Percentiles rank a stretch among this genome's conserved stretches.
Conservation (phyloP, 1,140 invertebrate species). For the Ganaspis sp. region DNA sequence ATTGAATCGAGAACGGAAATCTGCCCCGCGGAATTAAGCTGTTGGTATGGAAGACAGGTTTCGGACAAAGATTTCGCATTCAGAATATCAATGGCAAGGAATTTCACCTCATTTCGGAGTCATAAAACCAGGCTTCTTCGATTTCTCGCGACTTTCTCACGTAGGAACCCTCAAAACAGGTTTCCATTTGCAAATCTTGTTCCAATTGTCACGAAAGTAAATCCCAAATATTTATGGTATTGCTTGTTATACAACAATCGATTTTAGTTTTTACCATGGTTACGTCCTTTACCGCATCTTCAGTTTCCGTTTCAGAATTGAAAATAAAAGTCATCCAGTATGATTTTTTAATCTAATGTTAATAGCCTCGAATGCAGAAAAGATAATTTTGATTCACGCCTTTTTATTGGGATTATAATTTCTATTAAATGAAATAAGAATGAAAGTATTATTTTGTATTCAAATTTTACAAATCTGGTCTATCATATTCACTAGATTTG, state of each 20-base stretch:
- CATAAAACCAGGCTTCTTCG: conserved; percentile 24
- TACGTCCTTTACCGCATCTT: not conserved
- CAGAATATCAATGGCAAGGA: conserved; percentile 24
- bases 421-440: no score
- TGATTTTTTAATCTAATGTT: no score
- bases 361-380: no score
- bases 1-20: conserved; percentile 22
- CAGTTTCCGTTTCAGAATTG: not conserved
- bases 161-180: conserved; percentile 14
- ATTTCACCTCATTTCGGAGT: conserved; percentile 25
- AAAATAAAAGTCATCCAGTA: no score
- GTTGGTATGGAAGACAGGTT: conserved; percentile 27
- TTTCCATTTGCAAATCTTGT: conserved; percentile 23
- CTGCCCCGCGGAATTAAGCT: not conserved
- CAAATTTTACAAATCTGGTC: no score
- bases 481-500: no score
- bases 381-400: no score
- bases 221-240: conserved; percentile 11
- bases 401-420: no score
- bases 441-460: no score
- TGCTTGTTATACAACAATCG: not conserved
- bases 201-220: not conserved
- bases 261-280: not conserved
- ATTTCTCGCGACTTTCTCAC: conserved; percentile 21
- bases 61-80: conserved; percentile 23